A percentile compares a stretch with the other conserved stretches of the same genome.
Evolutionary conservation across 1,140 invertebrate genomes (phyloP).

Genomic region (Lepidurus apus): DNA sequence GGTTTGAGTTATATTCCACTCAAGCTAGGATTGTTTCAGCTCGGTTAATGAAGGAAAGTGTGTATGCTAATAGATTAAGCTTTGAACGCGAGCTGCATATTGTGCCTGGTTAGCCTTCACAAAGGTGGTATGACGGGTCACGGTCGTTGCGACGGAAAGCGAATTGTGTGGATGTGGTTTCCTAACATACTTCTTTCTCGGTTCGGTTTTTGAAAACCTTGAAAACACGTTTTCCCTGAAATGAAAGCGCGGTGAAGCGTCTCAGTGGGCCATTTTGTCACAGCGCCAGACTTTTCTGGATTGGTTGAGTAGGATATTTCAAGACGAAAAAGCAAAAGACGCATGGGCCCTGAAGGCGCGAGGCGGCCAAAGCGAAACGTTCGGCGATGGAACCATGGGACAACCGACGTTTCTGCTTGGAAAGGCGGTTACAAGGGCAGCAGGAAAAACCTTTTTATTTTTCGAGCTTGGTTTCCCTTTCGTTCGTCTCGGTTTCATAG

Average conservation of each 20-base stretch:
- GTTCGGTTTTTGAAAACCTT: constrained; percentile 2
- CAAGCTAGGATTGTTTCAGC: too few relatives aligned
- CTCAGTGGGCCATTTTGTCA: neutral
- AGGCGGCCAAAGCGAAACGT: too few relatives aligned
- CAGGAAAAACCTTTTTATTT: neutral
- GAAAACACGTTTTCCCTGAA: constrained; percentile 2
- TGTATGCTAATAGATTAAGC: neutral
- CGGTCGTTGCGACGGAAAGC: neutral
- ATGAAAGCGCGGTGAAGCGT: neutral
- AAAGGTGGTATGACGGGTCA: neutral
- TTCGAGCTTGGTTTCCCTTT: neutral
- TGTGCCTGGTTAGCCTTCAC: constrained; percentile 15
- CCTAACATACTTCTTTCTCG: constrained; percentile 6
- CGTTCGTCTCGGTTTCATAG: neutral
- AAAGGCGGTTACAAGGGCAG: constrained; percentile 6
- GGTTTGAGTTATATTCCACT: too few relatives aligned
- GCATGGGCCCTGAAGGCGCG: too few relatives aligned
- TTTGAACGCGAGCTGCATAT: neutral
- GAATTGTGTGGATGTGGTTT: neutral
- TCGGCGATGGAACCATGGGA: neutral
- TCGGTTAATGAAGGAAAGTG: neutral
- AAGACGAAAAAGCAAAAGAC: too few relatives aligned
- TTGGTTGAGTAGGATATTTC: neutral
- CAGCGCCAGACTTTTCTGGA: neutral
- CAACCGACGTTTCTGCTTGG: too few relatives aligned